Conservation (phyloP, 2,888 invertebrate species). For the Noctua janthe region DNA sequence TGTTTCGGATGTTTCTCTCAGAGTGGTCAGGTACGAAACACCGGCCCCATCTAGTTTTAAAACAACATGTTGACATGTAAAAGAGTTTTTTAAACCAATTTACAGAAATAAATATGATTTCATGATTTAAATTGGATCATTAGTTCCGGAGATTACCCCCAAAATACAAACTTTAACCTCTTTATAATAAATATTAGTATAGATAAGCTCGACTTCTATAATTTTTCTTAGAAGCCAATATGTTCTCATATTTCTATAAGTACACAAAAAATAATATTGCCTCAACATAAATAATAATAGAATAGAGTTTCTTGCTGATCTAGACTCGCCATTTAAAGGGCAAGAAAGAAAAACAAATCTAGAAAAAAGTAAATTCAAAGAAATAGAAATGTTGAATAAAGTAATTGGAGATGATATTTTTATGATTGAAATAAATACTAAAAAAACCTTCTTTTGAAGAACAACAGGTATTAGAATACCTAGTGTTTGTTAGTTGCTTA, state of each 20-base stretch:
- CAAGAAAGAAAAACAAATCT: constrained; percentile 19
- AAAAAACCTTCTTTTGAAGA: not conserved
- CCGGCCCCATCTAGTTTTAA: no score
- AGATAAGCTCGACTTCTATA: not conserved
- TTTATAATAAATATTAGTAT: no score
- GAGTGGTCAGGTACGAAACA: no score
- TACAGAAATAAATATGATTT: no score
- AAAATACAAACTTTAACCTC: no score
- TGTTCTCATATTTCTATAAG: constrained; percentile 13
- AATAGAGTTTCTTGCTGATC: not conserved
- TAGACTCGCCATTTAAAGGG: constrained; percentile 40
- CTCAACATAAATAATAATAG: constrained; percentile 10
- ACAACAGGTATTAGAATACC: not conserved
- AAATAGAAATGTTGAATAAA: constrained; percentile 36
- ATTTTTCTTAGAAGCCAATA: constrained; percentile 26
- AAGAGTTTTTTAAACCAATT: no score
- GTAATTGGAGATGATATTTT: constrained; percentile 21
- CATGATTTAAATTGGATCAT: no score
- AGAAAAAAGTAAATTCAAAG: constrained; percentile 34
- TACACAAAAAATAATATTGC: constrained; percentile 5
- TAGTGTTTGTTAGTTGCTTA: constrained; percentile 12
- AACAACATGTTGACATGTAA: no score
- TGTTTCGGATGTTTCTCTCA: no score
- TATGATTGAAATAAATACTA: constrained; percentile 2
- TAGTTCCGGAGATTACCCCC: no score